Percentiles rank a stretch among this genome's conserved stretches.
Conservation (phyloP, 23 tunicate genomes). For the Halocynthia aurantium region DNA sequence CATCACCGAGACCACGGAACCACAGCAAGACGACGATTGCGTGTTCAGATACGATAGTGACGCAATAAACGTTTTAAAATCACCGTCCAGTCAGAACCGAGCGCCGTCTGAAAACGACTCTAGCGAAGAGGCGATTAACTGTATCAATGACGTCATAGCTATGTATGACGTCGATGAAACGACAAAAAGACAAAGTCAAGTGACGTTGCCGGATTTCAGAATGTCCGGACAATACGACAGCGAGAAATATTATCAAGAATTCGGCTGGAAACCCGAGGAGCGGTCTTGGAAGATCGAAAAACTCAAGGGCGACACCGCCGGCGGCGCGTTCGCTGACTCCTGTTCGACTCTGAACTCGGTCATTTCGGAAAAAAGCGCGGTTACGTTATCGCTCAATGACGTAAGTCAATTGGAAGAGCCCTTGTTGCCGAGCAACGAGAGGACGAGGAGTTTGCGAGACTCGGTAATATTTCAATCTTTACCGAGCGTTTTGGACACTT, state of each 20-base stretch:
- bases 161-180: slow-evolving; percentile 29
- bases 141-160: slow-evolving; percentile 22
- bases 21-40: slow-evolving; percentile 5
- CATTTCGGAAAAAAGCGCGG: neutral
- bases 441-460: neutral
- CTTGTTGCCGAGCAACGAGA: neutral
- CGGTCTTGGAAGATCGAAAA: slow-evolving; percentile 15
- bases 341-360: slow-evolving; percentile 22
- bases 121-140: slow-evolving; percentile 19
- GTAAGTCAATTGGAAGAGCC: slow-evolving; percentile 3
- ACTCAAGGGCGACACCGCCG: slow-evolving; percentile 14
- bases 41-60: slow-evolving; percentile 25
- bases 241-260: neutral
- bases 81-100: neutral
- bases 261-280: slow-evolving; percentile 19
- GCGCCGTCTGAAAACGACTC: slow-evolving; percentile 3
- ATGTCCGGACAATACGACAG: neutral
- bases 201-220: neutral
- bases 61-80: slow-evolving; percentile 12
- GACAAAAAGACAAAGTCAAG: slow-evolving; percentile 1
- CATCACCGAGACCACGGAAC: slow-evolving; percentile 23
- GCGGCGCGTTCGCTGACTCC: neutral
- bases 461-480: slow-evolving; percentile 3
- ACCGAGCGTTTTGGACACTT: slow-evolving; percentile 14
- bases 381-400: neutral